Evolutionary conservation across 1,140 invertebrate genomes (phyloP).

Genomic region (Maconellicoccus hirsutus): DNA sequence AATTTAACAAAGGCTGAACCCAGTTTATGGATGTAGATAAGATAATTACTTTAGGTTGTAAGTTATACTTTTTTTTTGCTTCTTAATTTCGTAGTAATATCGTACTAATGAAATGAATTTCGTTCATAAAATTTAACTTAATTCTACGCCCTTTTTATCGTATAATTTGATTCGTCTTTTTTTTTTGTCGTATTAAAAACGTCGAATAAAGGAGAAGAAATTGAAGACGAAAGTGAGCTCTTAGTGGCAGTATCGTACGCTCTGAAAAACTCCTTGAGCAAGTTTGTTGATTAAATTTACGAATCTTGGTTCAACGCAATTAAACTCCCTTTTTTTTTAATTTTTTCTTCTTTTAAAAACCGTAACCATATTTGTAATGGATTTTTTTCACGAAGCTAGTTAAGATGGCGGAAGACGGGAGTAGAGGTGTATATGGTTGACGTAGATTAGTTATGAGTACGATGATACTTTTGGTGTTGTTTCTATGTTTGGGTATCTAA

Average conservation of each 20-base stretch:
- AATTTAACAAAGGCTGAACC: conserved; percentile 15
- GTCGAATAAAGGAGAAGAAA: neutral
- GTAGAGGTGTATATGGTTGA: too few species aligned
- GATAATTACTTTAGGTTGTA: conserved; percentile 2
- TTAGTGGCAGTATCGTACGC: neutral
- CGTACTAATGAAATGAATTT: conserved; percentile 15
- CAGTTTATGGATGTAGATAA: conserved; percentile 20
- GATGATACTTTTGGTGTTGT: too few species aligned
- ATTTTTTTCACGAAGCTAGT: too few species aligned
- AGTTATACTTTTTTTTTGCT: conserved; percentile 10
- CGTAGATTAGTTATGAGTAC: too few species aligned
- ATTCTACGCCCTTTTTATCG: conserved; percentile 1
- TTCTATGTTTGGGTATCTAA: too few species aligned
- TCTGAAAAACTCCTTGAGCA: neutral
- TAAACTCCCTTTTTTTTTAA: conserved; percentile 6
- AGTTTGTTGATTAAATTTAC: conserved; percentile 13
- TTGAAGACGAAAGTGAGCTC: neutral
- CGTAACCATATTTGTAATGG: too few species aligned
- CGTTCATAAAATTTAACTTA: conserved; percentile 21
- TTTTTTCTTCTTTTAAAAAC: neutral
- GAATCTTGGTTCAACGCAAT: conserved; percentile 4
- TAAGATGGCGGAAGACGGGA: too few species aligned
- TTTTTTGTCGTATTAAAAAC: conserved; percentile 4
- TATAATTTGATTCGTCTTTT: conserved; percentile 22
- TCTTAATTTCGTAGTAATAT: conserved; percentile 20